These are phyloP conservation scores for Mormyrops attenuatus DNA, from an alignment of 2,797 vertebrate species.

Conservation along the genomic window DNA sequence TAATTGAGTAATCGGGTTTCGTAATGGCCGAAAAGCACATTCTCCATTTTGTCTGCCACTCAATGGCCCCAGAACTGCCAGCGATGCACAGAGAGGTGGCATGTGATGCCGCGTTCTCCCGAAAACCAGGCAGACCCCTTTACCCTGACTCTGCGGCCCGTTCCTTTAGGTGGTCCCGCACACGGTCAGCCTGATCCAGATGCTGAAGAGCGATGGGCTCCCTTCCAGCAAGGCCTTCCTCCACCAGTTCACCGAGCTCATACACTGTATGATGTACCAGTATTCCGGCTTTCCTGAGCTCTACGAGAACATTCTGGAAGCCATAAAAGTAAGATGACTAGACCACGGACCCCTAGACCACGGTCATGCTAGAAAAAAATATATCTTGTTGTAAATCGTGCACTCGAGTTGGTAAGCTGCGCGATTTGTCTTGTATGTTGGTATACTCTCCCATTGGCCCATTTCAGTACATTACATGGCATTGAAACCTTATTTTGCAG, in stretches of 20 bases:
- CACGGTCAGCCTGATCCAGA: constrained; percentile 76
- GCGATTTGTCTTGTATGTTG: neutral
- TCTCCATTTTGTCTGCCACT: neutral
- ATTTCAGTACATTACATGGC: neutral
- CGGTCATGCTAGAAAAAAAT: neutral
- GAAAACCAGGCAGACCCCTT: neutral
- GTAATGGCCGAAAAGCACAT: neutral
- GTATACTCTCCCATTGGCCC: neutral
- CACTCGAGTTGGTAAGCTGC: neutral
- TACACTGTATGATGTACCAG: constrained; percentile 99
- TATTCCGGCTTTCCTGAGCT: constrained; percentile 98
- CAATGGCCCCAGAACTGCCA: neutral
- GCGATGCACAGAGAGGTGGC: neutral
- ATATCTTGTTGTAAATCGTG: neutral
- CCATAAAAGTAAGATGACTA: constrained; percentile 75
- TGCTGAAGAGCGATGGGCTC: constrained; percentile 78
- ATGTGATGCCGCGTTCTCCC: neutral
- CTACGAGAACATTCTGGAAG: constrained; percentile 90
- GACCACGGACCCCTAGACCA: neutral
- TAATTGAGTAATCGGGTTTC: neutral
- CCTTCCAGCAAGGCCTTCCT: constrained; percentile 81
- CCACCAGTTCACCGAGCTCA: constrained; percentile 81
- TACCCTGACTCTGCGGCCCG: neutral
- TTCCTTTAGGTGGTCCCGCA: constrained; percentile 80
- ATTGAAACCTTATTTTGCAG: constrained; percentile 46